These are phyloP conservation scores for Phalacrocorax pelagicus DNA, from an alignment of 2,113 vertebrate genomes.

Conservation along the genomic window DNA sequence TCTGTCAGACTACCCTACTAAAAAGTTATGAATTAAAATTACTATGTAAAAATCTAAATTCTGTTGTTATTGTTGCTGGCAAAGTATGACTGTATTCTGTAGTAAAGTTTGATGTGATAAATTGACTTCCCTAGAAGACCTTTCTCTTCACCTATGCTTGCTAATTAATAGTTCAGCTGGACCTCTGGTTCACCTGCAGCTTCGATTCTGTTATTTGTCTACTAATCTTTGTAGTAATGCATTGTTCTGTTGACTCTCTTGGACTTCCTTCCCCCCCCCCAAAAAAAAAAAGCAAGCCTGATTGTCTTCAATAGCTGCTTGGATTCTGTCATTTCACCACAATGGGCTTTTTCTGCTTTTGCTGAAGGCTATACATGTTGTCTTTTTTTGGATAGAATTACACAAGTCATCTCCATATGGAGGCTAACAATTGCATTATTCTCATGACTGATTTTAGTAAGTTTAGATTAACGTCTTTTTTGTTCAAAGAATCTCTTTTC, in stretches of 20 bases:
- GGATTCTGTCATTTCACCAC: slow-evolving; percentile 3
- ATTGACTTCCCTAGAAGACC: neutral
- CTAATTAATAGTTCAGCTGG: neutral
- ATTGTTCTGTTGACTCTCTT: slow-evolving; percentile 44
- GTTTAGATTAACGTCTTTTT: neutral
- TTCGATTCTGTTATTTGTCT: slow-evolving; percentile 12
- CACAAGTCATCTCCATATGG: neutral
- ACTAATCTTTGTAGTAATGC: neutral
- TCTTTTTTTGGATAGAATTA: neutral
- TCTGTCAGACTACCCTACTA: neutral
- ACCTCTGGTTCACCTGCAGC: slow-evolving; percentile 22
- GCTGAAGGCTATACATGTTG: neutral
- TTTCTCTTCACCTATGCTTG: neutral
- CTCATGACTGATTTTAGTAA: neutral
- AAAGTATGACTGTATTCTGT: neutral
- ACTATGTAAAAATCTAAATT: neutral
- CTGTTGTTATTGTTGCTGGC: neutral
- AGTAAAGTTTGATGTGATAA: neutral
- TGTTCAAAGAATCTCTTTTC: neutral
- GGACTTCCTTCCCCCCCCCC: slow-evolving; percentile 18
- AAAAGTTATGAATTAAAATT: neutral
- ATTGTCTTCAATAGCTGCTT: neutral
- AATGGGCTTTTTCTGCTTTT: neutral
- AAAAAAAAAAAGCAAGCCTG: neutral
- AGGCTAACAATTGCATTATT: neutral